phyloP scores from a whole-genome alignment of 2,797 vertebrate genomes.

The Coregonus suidteri region DNA sequence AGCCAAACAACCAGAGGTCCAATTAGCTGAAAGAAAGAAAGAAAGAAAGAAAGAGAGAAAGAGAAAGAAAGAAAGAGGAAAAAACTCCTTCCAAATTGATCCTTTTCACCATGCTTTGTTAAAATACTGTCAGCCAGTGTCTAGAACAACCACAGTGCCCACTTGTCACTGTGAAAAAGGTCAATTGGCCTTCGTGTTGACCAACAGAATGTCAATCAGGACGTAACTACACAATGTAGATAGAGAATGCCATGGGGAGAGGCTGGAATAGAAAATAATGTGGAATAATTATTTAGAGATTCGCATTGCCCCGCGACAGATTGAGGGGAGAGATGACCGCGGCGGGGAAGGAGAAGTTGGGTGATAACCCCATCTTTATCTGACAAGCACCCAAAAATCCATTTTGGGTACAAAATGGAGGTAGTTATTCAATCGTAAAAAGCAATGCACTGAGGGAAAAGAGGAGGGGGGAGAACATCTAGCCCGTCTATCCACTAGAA shows the following conservation, averaged over 20 bases:
- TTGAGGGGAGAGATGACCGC: slow-evolving; percentile 54
- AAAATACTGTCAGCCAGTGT: slow-evolving; percentile 59
- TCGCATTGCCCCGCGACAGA: slow-evolving; percentile 52
- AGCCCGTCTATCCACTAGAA: slow-evolving; percentile 58
- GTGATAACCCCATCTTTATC: slow-evolving; percentile 68
- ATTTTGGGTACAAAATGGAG: slow-evolving; percentile 64
- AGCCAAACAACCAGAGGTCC: slow-evolving; percentile 66
- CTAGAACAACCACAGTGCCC: slow-evolving; percentile 64
- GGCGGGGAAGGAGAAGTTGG: slow-evolving; percentile 58
- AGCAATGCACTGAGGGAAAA: slow-evolving; percentile 47
- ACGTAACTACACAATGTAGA: slow-evolving; percentile 20
- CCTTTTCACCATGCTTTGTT: slow-evolving; percentile 70
- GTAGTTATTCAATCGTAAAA: slow-evolving; percentile 71
- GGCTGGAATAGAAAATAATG: slow-evolving; percentile 51
- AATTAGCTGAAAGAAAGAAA: slow-evolving; percentile 49
- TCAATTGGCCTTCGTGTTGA: slow-evolving; percentile 46
- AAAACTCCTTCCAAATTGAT: slow-evolving; percentile 58
- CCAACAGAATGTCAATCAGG: slow-evolving; percentile 69
- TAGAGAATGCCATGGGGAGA: slow-evolving; percentile 53
- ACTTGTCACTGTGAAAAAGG: slow-evolving; percentile 58
- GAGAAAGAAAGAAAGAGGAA: slow-evolving; percentile 22
- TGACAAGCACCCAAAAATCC: slow-evolving; percentile 64
- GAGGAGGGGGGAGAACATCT: slow-evolving; percentile 19
- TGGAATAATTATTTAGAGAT: slow-evolving; percentile 43
- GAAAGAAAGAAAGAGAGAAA: too few relatives aligned